Base-by-base conservation (phyloP, 2,113 vertebrate genomes). In the Diphyllodes magnificus region DNA sequence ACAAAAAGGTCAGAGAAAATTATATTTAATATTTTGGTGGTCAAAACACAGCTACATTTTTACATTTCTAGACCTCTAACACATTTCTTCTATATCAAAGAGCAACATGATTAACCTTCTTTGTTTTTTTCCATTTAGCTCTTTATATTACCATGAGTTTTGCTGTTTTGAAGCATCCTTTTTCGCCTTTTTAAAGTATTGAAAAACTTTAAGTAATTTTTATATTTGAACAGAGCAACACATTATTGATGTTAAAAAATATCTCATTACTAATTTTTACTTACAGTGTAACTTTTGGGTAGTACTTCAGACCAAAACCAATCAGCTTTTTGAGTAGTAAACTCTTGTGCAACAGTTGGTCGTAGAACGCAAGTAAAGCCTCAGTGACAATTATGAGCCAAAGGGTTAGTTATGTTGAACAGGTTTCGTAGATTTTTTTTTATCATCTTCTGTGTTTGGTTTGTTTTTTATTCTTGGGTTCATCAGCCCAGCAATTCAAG, bases 351-450 rank as follows among this genome's bases (percentile, higher is more conserved):
- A 75, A 51, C 0, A 24, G 13, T 25, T 59, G 18, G 11, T 76
- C 18, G 16, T 39, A 15, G 18, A 18, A 19, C 8, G 7, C 28
- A 50, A 69, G 4, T 60, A 50, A 82, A 64, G 15, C 8, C 17
- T 51, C 23, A 69, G 31, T 0, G 2, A 57, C 8, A 64, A 65
- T 54, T 72, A 27, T 33, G 8, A 76, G 7, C 15, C 40, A 71
- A 9, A 19, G 4, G 2, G 2, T 76, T 70, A n/a, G 11, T 54
- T 64, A 33, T 6, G 6, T 33, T 56, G 3, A 1, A 1, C 2
- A 18, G 42, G 6, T 82, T 93, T 63, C 4, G 33, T 22, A 42
- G 4, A 21, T 49, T 63, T 47, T 56, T 56, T 30, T 28, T 28
- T 10, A 5, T 45, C 31, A 2, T 33, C 28, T 13, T 42, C 69